phyloP scores from a whole-genome alignment of 2,113 vertebrate genomes.

The Artemisiospiza belli region DNA sequence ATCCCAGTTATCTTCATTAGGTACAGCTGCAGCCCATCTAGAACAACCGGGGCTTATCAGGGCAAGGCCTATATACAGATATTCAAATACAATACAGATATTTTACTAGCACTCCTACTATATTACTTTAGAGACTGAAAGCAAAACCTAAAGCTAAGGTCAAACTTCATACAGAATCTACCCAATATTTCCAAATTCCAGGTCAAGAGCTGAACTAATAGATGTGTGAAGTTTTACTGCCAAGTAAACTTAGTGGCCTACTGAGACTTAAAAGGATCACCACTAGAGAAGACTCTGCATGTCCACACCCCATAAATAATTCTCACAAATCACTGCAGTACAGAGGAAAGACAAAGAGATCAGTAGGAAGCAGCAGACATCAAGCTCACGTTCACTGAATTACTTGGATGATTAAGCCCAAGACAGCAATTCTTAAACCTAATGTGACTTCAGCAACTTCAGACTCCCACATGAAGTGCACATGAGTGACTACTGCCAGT shows the following conservation, averaged over 20 bases:
- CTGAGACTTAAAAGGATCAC: background rate
- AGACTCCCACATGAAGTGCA: background rate
- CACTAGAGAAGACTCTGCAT: background rate
- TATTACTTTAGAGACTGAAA: background rate
- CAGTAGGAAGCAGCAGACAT: background rate
- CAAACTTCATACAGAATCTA: background rate
- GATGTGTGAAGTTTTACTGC: background rate
- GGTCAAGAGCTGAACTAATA: background rate
- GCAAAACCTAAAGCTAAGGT: background rate
- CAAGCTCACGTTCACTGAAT: background rate
- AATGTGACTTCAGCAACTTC: background rate
- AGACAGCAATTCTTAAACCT: background rate
- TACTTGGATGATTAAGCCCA: background rate
- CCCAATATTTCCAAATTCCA: background rate
- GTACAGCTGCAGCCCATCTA: too few relatives aligned
- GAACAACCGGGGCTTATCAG: too few relatives aligned
- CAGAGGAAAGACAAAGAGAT: background rate
- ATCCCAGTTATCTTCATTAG: too few relatives aligned
- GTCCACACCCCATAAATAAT: background rate
- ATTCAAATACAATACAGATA: too few relatives aligned
- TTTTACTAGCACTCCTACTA: too few relatives aligned
- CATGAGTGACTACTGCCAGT: background rate
- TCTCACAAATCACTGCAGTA: background rate
- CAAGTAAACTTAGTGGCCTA: background rate
- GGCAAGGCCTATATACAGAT: too few relatives aligned